Percentiles rank a stretch among this genome's conserved stretches.
These are phyloP conservation scores for Xylota segnis DNA, from an alignment of 2,888 invertebrate species.

Conservation along the genomic window DNA sequence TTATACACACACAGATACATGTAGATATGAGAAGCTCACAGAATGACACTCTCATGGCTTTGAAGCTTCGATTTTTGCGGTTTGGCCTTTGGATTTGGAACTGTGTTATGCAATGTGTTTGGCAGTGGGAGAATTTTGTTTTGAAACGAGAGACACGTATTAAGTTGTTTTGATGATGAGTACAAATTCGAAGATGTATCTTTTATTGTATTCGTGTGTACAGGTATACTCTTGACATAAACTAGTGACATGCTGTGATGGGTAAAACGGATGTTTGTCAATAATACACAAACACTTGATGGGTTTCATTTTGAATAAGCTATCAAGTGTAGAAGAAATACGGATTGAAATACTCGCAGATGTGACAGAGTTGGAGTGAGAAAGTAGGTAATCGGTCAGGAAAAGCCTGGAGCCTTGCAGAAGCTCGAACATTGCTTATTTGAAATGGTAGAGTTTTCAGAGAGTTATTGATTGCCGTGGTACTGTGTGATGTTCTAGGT, in stretches of 20 bases:
- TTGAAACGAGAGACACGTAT: neutral
- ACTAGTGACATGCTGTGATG: neutral
- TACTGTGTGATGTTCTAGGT: no score
- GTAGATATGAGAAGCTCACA: conserved; percentile 10
- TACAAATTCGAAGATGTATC: neutral
- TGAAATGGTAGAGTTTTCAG: no score
- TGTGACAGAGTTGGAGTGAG: neutral
- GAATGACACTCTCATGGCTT: conserved; percentile 34
- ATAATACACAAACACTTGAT: neutral
- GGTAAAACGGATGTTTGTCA: neutral
- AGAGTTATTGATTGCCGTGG: no score
- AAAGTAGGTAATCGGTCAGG: neutral
- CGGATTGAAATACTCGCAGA: neutral
- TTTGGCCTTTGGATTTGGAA: conserved; percentile 41
- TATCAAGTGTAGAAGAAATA: neutral
- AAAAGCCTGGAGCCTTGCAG: no score
- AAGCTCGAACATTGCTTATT: no score
- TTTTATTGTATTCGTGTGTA: neutral
- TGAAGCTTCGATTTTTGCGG: conserved; percentile 35
- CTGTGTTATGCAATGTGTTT: conserved; percentile 7
- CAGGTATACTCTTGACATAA: neutral
- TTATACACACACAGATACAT: no score
- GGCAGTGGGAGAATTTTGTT: conserved; percentile 4
- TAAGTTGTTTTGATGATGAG: neutral
- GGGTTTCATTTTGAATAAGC: neutral